Percentiles rank a stretch among this genome's conserved stretches.
These are phyloP conservation scores for Calliphora vomitoria DNA, from an alignment of 2,888 invertebrate genomes.

Conservation along the genomic window DNA sequence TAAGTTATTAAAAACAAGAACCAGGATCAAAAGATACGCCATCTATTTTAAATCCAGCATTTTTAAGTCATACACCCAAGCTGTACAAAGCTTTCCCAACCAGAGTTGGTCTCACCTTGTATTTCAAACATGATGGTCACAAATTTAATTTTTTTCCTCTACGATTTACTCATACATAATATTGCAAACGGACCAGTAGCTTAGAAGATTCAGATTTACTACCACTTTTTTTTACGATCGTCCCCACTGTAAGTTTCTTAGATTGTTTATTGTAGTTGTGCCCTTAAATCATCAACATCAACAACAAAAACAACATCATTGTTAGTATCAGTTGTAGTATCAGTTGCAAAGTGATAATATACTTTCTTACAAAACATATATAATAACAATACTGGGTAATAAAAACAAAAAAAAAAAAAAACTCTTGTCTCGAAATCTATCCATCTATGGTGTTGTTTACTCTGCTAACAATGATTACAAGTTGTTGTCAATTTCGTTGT, in stretches of 20 bases:
- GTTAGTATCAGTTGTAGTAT: conserved; percentile 23
- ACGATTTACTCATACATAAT: too few species aligned
- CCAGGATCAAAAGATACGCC: too few species aligned
- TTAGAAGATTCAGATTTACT: too few species aligned
- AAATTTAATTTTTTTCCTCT: too few species aligned
- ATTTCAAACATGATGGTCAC: too few species aligned
- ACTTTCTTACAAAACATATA: not conserved
- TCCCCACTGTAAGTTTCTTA: too few species aligned
- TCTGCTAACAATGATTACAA: conserved; percentile 57
- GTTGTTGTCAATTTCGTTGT: conserved; percentile 50
- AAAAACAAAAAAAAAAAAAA: conserved; percentile 29
- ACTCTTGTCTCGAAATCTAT: conserved; percentile 23
- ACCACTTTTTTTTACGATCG: too few species aligned
- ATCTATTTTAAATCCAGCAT: too few species aligned
- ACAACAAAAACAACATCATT: not conserved
- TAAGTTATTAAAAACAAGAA: too few species aligned
- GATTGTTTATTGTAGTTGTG: not conserved
- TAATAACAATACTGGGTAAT: conserved; percentile 24
- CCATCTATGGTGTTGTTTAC: conserved; percentile 49
- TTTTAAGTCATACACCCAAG: too few species aligned
- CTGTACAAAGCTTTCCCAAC: not conserved
- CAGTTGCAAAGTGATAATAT: conserved; percentile 61
- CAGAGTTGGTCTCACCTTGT: too few species aligned
- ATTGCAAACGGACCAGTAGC: too few species aligned
- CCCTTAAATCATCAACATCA: conserved; percentile 38